Conservation (phyloP, 2,888 invertebrate genomes). For the Xestia rhomboidea region DNA sequence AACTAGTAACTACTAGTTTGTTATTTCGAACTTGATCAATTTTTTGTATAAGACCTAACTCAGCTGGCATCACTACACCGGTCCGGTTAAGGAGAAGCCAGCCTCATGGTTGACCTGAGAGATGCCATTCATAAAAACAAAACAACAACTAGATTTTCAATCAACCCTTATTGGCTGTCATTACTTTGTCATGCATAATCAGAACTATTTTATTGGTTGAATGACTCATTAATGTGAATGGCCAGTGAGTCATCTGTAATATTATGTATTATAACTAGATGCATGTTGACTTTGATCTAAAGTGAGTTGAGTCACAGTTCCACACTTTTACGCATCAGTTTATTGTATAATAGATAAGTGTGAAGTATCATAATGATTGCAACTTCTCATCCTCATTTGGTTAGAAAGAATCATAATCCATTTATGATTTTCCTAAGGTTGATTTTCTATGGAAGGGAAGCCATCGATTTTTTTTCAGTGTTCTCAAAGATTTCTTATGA, state of each 20-base stretch:
- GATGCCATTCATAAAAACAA: background rate
- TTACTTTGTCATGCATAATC: background rate
- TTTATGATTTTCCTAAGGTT: slow-evolving; percentile 4
- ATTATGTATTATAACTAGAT: slow-evolving; percentile 67
- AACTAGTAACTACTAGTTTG: too few species aligned
- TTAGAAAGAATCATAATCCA: background rate
- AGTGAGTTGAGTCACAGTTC: slow-evolving; percentile 65
- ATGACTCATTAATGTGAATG: slow-evolving; percentile 70
- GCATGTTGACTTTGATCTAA: slow-evolving; percentile 69
- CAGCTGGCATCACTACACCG: background rate
- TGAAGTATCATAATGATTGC: background rate
- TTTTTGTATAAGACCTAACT: background rate
- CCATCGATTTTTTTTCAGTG: background rate
- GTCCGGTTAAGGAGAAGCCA: background rate
- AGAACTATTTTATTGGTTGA: slow-evolving; percentile 42
- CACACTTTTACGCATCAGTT: slow-evolving; percentile 44
- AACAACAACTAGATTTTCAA: background rate
- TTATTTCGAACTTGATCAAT: background rate
- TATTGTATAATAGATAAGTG: slow-evolving; percentile 33
- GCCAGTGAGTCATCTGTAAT: slow-evolving; percentile 63
- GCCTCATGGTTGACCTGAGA: background rate
- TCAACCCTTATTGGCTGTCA: background rate
- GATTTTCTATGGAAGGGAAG: background rate
- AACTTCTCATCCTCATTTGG: slow-evolving; percentile 10
- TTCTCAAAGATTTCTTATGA: background rate